These are phyloP conservation scores for Lepilemur ruficaudatus DNA, from an alignment of 2,797 vertebrate genomes.

Conservation along the genomic window DNA sequence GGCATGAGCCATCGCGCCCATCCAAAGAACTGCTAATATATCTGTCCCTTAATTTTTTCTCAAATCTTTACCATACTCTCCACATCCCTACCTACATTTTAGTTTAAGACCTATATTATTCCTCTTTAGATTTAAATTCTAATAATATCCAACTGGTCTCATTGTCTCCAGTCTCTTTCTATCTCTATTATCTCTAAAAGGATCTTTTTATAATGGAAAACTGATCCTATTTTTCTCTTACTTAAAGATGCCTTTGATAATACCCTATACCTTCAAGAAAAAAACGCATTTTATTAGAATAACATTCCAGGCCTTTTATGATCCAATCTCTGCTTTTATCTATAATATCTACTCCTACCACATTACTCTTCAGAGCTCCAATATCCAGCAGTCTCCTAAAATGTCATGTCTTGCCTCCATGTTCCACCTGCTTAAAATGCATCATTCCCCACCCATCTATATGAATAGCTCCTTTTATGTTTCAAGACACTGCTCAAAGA, in stretches of 20 bases:
- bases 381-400: neutral
- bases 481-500: neutral
- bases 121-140: neutral
- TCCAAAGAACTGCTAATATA: neutral
- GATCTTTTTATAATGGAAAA: neutral
- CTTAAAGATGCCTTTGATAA: neutral
- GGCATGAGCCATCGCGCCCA: too few species aligned
- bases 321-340: neutral
- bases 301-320: neutral
- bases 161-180: neutral
- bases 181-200: neutral
- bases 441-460: neutral
- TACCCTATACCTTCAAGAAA: neutral
- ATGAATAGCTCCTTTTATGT: neutral
- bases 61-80: neutral
- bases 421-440: neutral
- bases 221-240: neutral
- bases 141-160: neutral
- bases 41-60: neutral
- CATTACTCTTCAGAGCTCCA: neutral
- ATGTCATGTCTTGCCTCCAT: neutral
- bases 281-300: neutral
- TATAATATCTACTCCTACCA: neutral
- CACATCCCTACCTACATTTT: neutral
- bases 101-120: neutral